Conservation (phyloP, 2,113 vertebrate species). For the Chaetodon trifascialis region DNA sequence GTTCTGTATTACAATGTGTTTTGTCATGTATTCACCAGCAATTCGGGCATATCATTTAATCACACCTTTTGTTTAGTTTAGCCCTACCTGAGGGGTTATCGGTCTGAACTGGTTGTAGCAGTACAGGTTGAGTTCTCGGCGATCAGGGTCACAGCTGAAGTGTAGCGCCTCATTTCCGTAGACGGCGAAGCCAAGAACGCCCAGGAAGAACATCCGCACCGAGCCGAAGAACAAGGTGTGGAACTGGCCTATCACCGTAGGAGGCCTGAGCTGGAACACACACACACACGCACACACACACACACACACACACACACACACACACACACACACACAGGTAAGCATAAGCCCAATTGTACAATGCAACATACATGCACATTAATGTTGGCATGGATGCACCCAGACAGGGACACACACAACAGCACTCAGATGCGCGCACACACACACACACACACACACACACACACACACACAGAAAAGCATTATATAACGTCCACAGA, state of each 20-base stretch:
- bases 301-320: too few species aligned
- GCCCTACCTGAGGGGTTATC: constrained; percentile 89
- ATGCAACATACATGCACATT: neutral
- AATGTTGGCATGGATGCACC: neutral
- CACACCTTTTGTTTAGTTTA: neutral
- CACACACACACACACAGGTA: constrained; percentile 11
- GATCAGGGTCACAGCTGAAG: constrained; percentile 92
- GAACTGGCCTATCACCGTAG: constrained; percentile 91
- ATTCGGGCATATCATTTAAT: neutral
- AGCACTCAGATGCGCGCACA: neutral
- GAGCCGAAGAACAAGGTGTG: constrained; percentile 93
- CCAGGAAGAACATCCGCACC: constrained; percentile 89
- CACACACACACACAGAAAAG: too few species aligned
- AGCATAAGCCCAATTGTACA: neutral
- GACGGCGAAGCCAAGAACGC: constrained; percentile 90
- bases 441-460: neutral
- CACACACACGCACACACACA: too few species aligned
- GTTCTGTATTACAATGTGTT: too few species aligned
- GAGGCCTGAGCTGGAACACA: constrained; percentile 85
- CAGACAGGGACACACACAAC: neutral
- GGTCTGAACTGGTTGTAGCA: constrained; percentile 94
- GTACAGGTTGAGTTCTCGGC: constrained; percentile 90
- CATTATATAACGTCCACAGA: neutral
- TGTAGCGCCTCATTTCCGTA: constrained; percentile 92
- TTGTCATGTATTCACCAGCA: too few species aligned